phyloP scores from a whole-genome alignment of 92 coral and sea anemone species.

The Nematostella vectensis region DNA sequence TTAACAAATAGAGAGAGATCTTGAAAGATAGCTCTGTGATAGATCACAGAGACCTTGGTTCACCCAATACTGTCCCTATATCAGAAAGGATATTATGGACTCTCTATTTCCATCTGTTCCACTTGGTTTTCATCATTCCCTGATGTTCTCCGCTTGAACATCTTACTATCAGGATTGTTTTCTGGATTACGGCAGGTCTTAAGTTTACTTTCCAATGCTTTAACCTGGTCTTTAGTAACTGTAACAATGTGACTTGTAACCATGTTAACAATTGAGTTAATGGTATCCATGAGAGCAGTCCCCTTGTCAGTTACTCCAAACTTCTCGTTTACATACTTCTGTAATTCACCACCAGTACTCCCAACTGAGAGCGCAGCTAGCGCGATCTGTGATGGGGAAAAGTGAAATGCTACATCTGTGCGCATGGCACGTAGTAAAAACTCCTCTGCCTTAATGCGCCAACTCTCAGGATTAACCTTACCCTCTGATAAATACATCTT shows the following conservation, averaged over 20 bases:
- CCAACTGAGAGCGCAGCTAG: constrained; percentile 72
- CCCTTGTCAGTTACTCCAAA: constrained; percentile 41
- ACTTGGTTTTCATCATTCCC: too few relatives aligned
- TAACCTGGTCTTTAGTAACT: constrained; percentile 42
- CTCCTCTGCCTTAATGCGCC: constrained; percentile 69
- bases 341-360: constrained; percentile 32
- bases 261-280: constrained; percentile 16
- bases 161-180: constrained; percentile 74
- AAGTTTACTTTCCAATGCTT: constrained; percentile 56
- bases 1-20: too few relatives aligned
- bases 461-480: constrained; percentile 54
- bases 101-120: too few relatives aligned
- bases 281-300: constrained; percentile 23
- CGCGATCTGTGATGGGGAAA: constrained; percentile 90
- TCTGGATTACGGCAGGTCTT: constrained; percentile 78
- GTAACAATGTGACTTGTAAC: constrained; percentile 16
- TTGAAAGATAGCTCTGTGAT: too few relatives aligned
- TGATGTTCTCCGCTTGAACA: constrained; percentile 54
- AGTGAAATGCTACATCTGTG: constrained; percentile 61
- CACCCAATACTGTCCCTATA: too few relatives aligned
- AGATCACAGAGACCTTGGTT: too few relatives aligned
- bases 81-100: too few relatives aligned
- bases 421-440: constrained; percentile 59
- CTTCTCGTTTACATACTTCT: constrained; percentile 34
- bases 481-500: constrained; percentile 55